A percentile compares a stretch with the other conserved stretches of the same genome.
Conservation (phyloP, 2,797 vertebrate genomes). For the Spea hammondii region DNA sequence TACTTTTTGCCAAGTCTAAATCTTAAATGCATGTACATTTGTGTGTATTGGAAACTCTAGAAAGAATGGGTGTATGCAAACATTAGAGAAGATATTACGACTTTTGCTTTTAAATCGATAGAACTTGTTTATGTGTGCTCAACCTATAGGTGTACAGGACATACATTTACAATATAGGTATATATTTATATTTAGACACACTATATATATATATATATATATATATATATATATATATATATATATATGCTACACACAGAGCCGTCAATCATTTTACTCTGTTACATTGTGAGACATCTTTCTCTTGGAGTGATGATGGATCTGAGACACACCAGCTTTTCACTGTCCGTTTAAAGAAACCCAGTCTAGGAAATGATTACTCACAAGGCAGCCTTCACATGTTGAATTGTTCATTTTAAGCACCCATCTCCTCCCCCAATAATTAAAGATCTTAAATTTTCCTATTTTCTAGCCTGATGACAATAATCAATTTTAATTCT, state of each 20-base stretch:
- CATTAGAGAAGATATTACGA: no score
- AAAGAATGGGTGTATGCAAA: no score
- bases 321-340: background rate
- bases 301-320: background rate
- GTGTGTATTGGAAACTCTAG: no score
- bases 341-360: slow-evolving; percentile 7
- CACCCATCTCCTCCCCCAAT: slow-evolving; percentile 66
- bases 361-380: slow-evolving; percentile 54
- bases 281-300: background rate
- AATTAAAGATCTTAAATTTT: slow-evolving; percentile 78
- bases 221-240: background rate
- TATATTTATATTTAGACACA: background rate
- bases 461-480: slow-evolving; percentile 74
- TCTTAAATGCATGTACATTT: no score
- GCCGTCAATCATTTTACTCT: background rate
- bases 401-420: slow-evolving; percentile 72
- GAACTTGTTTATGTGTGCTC: no score
- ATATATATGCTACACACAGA: background rate
- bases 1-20: no score
- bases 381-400: slow-evolving; percentile 65
- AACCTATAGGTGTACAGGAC: no score
- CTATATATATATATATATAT: background rate
- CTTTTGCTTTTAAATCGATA: no score
- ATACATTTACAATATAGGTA: background rate
- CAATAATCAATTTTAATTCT: slow-evolving; percentile 82